Percentiles rank a stretch among this genome's conserved stretches.
phyloP scores from a whole-genome alignment of 2,797 vertebrate species.

The Prionace glauca region DNA sequence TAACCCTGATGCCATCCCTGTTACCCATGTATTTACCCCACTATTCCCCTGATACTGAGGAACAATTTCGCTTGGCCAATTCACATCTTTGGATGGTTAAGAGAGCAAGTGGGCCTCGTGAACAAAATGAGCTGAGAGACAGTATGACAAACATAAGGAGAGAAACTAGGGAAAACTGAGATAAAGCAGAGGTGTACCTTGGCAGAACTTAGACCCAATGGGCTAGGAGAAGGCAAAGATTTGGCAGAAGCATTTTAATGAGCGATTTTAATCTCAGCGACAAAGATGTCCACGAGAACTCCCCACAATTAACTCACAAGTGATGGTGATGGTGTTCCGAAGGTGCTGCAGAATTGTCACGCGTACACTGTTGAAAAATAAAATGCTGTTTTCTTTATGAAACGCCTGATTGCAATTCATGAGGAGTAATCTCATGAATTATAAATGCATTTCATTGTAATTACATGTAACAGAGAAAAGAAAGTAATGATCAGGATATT shows the following conservation, averaged over 20 bases:
- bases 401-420: conserved; percentile 22
- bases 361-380: neutral
- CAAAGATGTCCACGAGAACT: neutral
- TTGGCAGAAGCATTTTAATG: neutral
- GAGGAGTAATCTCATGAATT: neutral
- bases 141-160: neutral
- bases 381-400: neutral
- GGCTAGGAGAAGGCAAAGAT: neutral
- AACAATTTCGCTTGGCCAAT: too few relatives aligned
- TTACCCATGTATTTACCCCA: too few relatives aligned
- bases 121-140: neutral
- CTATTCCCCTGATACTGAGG: too few relatives aligned
- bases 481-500: conserved; percentile 29
- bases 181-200: neutral
- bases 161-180: neutral
- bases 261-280: neutral
- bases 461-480: conserved; percentile 19
- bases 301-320: neutral
- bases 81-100: neutral
- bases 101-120: neutral
- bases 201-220: neutral
- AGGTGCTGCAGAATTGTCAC: neutral
- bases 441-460: conserved; percentile 29
- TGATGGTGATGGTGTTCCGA: neutral
- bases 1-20: too few relatives aligned